These are phyloP conservation scores for Dendrolimus houi DNA, from an alignment of 2,888 invertebrate genomes.

Conservation along the genomic window DNA sequence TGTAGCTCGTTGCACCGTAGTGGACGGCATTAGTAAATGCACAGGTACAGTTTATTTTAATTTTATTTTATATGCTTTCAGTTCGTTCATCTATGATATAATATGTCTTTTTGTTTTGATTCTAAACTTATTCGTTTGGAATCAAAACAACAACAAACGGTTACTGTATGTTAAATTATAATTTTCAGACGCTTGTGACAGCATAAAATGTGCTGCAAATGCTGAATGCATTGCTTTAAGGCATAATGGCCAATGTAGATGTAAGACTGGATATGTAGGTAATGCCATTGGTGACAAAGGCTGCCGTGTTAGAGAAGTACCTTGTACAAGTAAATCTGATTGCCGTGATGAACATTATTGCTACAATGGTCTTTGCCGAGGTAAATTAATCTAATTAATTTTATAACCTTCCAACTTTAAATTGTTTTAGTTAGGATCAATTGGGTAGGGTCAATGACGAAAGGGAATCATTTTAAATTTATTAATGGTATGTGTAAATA, in stretches of 20 bases:
- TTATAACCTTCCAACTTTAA: too few species aligned
- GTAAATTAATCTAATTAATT: conserved; percentile 48
- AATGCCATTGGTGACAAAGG: conserved; percentile 84
- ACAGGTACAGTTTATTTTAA: conserved; percentile 59
- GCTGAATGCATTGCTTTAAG: conserved; percentile 87
- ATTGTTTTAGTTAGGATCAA: too few species aligned
- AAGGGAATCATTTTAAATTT: too few species aligned
- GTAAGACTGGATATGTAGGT: conserved; percentile 86
- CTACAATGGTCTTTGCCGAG: conserved; percentile 86
- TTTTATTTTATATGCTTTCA: too few species aligned
- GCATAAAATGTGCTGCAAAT: conserved; percentile 86
- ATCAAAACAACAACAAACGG: too few species aligned
- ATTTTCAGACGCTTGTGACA: conserved; percentile 84
- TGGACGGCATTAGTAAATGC: conserved; percentile 86
- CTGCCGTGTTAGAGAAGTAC: conserved; percentile 84
- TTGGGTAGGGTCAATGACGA: too few species aligned
- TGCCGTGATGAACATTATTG: conserved; percentile 89
- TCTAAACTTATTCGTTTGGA: too few species aligned
- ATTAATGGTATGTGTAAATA: too few species aligned
- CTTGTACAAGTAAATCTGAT: conserved; percentile 82
- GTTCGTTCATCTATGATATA: too few species aligned
- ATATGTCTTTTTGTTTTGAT: too few species aligned
- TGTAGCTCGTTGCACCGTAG: conserved; percentile 84
- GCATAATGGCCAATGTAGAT: conserved; percentile 87
- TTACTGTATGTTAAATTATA: neutral